Evolutionary conservation across 1,140 invertebrate genomes (phyloP).

Genomic region (Anoplophora glabripennis): DNA sequence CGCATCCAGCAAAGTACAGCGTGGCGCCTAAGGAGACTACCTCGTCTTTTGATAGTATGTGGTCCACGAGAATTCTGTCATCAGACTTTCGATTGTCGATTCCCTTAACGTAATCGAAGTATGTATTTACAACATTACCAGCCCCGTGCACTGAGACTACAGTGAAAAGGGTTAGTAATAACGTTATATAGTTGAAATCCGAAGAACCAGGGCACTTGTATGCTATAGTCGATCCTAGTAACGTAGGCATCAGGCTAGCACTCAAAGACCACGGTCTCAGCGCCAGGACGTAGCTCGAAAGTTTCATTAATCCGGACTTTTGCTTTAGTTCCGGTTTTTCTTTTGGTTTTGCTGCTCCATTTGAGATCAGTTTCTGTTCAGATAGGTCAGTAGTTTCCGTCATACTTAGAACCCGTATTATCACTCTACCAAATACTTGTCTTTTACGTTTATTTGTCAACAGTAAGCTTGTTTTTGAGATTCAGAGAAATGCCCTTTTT

Average conservation of each 20-base stretch:
- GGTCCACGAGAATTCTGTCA: constrained; percentile 89
- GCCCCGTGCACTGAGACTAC: constrained; percentile 90
- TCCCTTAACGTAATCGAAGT: constrained; percentile 91
- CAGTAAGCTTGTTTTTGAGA: too few species aligned
- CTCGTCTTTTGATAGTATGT: constrained; percentile 81
- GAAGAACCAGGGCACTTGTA: constrained; percentile 68
- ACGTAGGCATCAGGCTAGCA: constrained; percentile 84
- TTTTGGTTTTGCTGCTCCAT: constrained; percentile 12
- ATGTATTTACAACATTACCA: constrained; percentile 96
- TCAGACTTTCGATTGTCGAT: constrained; percentile 90
- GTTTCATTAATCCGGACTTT: constrained; percentile 68
- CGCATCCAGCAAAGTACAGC: constrained; percentile 81
- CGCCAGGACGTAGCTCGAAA: constrained; percentile 83
- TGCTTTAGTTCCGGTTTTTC: neutral
- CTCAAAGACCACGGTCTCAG: constrained; percentile 90
- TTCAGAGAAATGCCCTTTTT: too few species aligned
- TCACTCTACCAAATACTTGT: too few species aligned
- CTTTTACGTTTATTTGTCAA: too few species aligned
- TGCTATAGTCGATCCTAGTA: constrained; percentile 81
- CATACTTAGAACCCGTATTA: neutral
- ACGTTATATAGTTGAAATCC: constrained; percentile 74
- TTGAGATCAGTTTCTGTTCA: neutral
- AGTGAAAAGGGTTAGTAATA: constrained; percentile 79
- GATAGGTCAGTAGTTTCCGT: neutral
- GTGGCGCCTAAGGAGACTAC: constrained; percentile 74